Evolutionary conservation across 2,888 invertebrate genomes (phyloP), one percentile per base, ranked within the genome.

Genomic region (Coelopa pilipes): DNA sequence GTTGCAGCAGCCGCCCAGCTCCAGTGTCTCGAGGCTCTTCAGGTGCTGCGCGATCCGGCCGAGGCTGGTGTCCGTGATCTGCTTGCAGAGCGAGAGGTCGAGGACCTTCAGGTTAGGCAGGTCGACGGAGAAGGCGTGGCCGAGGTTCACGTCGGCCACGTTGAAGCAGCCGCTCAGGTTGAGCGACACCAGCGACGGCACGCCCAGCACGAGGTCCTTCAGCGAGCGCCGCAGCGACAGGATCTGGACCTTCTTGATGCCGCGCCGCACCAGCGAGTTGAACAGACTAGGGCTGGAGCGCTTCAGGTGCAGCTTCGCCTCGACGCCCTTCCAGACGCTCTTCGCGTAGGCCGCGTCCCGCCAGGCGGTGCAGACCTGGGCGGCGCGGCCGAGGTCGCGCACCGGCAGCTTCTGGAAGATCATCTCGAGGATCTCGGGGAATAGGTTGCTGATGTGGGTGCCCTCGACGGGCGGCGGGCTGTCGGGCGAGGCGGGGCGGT

Each of bases 161-260:
- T 96, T 97, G 89, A 94, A 98, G 87, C 97, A 97, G 53, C 97
- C 97, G 83, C 95, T 96, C 70, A 98, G 90, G 83, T 96, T 97
- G 72, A 98, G 90, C 66, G 95, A 93, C 82, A 95, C 95, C 79
- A 97, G 87, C 81, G 95, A 95, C 19, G 95, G 95, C 72, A 98
- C 91, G 47, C 96, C 93, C 75, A 92, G 91, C 69, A 97, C 93
- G 72, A 97, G 93, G 86, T 97, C 97, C 78, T 95, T 90, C 67
- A 97, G 89, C 62, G 94, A 94, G 77, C 95, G 89, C 76, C 94
- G 90, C 76, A 97, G 89, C 19, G 96, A 96, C 70, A 98, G 89
- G 76, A 98, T 94, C 89, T 97, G 97, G 74, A 98, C 92, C 85
- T 92, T 92, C 79, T 94, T 92, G 77, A 98, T 96, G 79, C 97